phyloP scores from a whole-genome alignment of 2,797 vertebrate genomes.

The Holocentrus rufus region DNA sequence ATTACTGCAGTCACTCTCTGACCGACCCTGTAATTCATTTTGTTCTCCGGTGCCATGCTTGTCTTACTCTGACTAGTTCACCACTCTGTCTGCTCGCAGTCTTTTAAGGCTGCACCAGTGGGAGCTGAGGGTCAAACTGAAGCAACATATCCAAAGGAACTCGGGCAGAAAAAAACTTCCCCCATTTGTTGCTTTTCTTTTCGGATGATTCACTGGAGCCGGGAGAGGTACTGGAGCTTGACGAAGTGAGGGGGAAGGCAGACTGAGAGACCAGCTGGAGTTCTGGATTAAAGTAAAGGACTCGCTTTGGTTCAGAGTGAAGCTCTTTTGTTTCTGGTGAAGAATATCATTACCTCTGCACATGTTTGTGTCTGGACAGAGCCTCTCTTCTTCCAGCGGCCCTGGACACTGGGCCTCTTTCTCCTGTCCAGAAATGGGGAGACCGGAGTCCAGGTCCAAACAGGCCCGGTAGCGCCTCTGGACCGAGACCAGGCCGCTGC shows the following conservation, averaged over 20 bases:
- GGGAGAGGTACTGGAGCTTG: conserved; percentile 25
- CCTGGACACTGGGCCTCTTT: conserved; percentile 70
- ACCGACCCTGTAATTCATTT: conserved; percentile 6
- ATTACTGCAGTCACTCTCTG: conserved; percentile 6
- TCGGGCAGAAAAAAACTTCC: conserved; percentile 10
- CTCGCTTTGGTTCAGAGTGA: not conserved
- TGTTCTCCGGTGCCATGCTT: conserved; percentile 15
- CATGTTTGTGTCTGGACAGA: conserved; percentile 78
- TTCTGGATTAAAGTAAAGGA: conserved; percentile 12
- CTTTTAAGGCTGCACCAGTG: conserved; percentile 7
- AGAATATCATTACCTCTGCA: conserved; percentile 81
- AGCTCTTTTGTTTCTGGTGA: not conserved
- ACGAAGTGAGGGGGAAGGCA: conserved; percentile 4
- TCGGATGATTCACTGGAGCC: not conserved
- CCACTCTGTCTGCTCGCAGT: conserved; percentile 13
- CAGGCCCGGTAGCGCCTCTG: conserved; percentile 88
- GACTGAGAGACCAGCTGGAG: conserved; percentile 13
- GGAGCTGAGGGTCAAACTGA: conserved; percentile 29
- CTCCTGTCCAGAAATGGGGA: conserved; percentile 61
- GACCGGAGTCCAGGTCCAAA: conserved; percentile 85
- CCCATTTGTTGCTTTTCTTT: conserved; percentile 15
- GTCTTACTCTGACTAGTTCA: conserved; percentile 19
- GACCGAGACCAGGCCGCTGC: conserved; percentile 71
- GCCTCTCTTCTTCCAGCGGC: conserved; percentile 79
- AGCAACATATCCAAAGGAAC: conserved; percentile 1